Conservation (phyloP, 2,113 vertebrate species). For the Eurypyga helias region DNA sequence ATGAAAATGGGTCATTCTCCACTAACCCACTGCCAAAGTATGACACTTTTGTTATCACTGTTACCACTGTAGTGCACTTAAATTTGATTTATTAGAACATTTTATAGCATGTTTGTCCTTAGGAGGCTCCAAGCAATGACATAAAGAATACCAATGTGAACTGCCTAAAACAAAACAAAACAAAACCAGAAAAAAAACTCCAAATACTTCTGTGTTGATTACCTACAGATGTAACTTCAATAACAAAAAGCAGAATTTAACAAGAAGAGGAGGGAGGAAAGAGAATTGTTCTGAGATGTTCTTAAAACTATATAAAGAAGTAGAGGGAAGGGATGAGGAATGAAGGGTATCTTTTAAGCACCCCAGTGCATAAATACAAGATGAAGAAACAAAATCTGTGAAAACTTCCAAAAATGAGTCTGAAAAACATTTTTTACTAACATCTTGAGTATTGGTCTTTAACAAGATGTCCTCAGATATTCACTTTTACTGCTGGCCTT, state of each 20-base stretch:
- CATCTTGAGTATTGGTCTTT: neutral
- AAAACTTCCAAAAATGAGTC: rapidly evolving
- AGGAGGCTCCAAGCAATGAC: constrained; percentile 49
- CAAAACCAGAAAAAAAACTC: neutral
- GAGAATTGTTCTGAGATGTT: neutral
- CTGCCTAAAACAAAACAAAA: neutral
- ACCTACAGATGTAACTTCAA: neutral
- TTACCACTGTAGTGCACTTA: constrained; percentile 58
- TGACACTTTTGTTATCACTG: constrained; percentile 68
- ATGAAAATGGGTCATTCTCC: constrained; percentile 71
- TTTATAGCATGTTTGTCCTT: constrained; percentile 71
- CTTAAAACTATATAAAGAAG: neutral
- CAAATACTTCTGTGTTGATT: neutral
- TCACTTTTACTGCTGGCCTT: neutral
- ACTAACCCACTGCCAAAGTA: constrained; percentile 64
- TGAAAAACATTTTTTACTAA: neutral
- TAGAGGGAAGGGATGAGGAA: neutral
- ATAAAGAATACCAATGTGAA: constrained; percentile 67
- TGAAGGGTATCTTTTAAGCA: neutral
- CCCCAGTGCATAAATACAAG: neutral
- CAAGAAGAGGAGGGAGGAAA: neutral
- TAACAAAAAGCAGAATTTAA: neutral
- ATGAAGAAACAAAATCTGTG: neutral
- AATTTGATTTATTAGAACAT: constrained; percentile 70
- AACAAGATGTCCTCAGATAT: neutral